Percentiles rank a stretch among this genome's conserved stretches.
These are phyloP conservation scores for Diorhabda elongata DNA, from an alignment of 1,140 invertebrate species.

Conservation along the genomic window DNA sequence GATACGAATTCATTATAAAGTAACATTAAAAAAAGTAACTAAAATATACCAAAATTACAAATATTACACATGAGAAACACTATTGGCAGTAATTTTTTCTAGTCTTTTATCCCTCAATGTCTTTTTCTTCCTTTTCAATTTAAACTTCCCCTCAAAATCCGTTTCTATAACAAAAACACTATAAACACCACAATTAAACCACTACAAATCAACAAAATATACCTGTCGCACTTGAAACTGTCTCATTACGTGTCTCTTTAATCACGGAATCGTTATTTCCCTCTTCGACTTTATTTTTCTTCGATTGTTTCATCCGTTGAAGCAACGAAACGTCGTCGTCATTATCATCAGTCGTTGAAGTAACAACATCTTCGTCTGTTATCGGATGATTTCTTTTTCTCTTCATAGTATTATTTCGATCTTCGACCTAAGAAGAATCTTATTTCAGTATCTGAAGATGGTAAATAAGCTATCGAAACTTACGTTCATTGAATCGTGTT, in stretches of 20 bases:
- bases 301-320: not conserved
- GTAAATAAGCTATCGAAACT: not conserved
- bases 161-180: not conserved
- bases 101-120: not conserved
- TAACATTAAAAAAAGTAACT: too few species aligned
- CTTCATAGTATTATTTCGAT: too few species aligned
- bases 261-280: not conserved
- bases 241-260: not conserved
- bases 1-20: too few species aligned
- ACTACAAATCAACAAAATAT: too few species aligned
- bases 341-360: constrained; percentile 12
- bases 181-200: too few species aligned
- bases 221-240: constrained; percentile 14
- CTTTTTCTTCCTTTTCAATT: constrained; percentile 8
- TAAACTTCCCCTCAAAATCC: not conserved
- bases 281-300: not conserved
- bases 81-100: constrained; percentile 14
- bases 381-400: not conserved
- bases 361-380: constrained; percentile 10
- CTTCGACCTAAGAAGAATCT: too few species aligned
- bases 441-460: too few species aligned
- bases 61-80: not conserved
- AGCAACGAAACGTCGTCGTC: not conserved
- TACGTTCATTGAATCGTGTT: constrained; percentile 39
- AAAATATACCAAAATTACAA: too few species aligned